phyloP scores from a whole-genome alignment of 37 sponge, comb jelly and placozoan genomes.

The Ianthella basta region DNA sequence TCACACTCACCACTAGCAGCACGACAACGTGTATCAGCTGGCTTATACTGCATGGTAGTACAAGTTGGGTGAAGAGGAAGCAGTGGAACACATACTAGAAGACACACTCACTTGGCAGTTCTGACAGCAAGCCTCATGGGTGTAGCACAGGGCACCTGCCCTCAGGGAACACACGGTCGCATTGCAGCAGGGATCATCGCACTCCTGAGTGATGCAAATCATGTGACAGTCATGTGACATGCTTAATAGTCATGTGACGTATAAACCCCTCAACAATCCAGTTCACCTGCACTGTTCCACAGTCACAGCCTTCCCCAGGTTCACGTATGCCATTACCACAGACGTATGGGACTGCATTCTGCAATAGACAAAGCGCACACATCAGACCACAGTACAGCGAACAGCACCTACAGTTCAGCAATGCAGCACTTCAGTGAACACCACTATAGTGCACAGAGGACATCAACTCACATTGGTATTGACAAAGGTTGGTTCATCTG shows the following conservation, averaged over 20 bases:
- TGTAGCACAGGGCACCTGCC: slow-evolving; percentile 51
- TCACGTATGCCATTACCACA: slow-evolving; percentile 89
- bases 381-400: not conserved
- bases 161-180: slow-evolving; percentile 62
- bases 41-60: slow-evolving; percentile 33
- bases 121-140: slow-evolving; percentile 53
- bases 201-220: slow-evolving; percentile 56
- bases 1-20: slow-evolving; percentile 47
- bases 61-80: too few species aligned
- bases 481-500: slow-evolving; percentile 9
- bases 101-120: slow-evolving; percentile 25
- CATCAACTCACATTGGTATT: not conserved
- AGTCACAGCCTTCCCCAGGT: slow-evolving; percentile 77
- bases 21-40: slow-evolving; percentile 50
- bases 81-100: too few species aligned
- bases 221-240: slow-evolving; percentile 21
- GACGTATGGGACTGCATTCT: slow-evolving; percentile 8
- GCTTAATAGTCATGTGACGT: too few species aligned
- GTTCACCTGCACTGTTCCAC: slow-evolving; percentile 71
- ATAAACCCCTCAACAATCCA: too few species aligned
- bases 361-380: not conserved
- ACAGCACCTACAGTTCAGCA: too few species aligned
- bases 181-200: slow-evolving; percentile 85
- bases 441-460: not conserved
- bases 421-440: not conserved